Evolutionary conservation across 2,113 vertebrate genomes (phyloP), one percentile per base, ranked within the genome.

Genomic region (Pelecanoides urinatrix): DNA sequence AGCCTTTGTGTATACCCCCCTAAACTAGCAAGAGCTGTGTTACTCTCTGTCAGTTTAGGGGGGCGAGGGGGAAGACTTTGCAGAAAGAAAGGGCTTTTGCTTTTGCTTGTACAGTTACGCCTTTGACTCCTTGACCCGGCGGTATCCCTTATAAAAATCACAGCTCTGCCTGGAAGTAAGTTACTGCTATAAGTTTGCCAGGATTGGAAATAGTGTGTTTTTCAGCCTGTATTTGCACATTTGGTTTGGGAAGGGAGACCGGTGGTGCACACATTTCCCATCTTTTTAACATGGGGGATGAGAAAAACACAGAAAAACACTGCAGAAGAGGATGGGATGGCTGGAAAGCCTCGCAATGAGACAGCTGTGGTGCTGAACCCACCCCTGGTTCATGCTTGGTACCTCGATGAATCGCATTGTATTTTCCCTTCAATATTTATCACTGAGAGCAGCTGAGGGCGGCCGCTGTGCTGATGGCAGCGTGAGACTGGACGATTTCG

Each of bases 401-500:
- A 0, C 52, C 32, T 13, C 19, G 32, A 52, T 23, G 45, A 75
- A 52, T 68, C 1, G 0, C 0, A 0, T 36, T 16, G 11, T 53
- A 5, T 53, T 76, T 61, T 76, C 19, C 49, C 44, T 53, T 72
- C 30, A 21, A 3, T 44, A 26, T 68, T 86, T 77, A 50, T 68
- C 34, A 20, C 61, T 0, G 0, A 40, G 56, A 86, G 42, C 88
- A 73, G 40, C 50, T 53, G 74, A 74, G 12, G 25, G 52, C 5
- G 14, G 9, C 34, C 2, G 4, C 61, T 2, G 4, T 36, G 73
- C 61, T 78, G 65, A 20, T 40, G 45, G 52, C 75, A 62, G 17
- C 1, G 6, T 44, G 27, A 34, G 32, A 20, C 56, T 73, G 67
- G 9, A 26, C 2, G 8, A 40, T 40, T 40, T 40, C 40, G 5